Base-by-base conservation (phyloP, 1,140 invertebrate genomes). In the Aporrectodea caliginosa region DNA sequence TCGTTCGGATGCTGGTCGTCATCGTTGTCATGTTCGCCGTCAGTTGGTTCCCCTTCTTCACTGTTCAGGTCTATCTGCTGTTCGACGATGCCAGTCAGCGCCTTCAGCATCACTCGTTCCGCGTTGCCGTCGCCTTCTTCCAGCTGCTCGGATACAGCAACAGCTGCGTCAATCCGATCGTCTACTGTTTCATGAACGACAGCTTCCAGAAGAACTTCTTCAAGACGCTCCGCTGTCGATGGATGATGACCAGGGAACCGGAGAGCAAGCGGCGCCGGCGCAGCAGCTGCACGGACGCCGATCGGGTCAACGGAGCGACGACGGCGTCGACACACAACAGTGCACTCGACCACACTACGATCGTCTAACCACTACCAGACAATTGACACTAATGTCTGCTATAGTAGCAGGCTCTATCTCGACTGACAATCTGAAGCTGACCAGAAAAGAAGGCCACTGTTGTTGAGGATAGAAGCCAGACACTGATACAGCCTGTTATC, bases 101-200 rank as follows among this genome's bases (percentile, higher is more conserved):
- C 43, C 43, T 58, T 6, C 6, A 6, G 43, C 6, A 6, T 6
- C 6, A 58, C 43, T 58, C 43, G 43, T 58, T 76, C 34, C 71
- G 78, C 71, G 33, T 74, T 22, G 33, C 69, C 2, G 22, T 43
- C 2, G 78, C 78, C 27, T 58, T 75, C 35, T 58, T 74, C 71
- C 78, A 79, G 35, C 78, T 79, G 72, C 32, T 76, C 35, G 79
- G 43, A 30, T 80, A 80, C 73, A 35, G 29, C 74, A 80, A 80
- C 74, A 58, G 35, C 16, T 80, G 79, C 74, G 33, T 77, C 35
- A 80, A 80, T 69, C 79, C 79, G 0, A 33, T 69, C 31, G 29
- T 80, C n/a, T 80, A 80, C 58, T 77, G 74, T 1, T 80, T 80
- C 74, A 32, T 80, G 30, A 80, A 80, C 69, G 74, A 77, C 29